Base-by-base conservation (phyloP, 2,888 invertebrate species). In the Oscheius onirici region DNA sequence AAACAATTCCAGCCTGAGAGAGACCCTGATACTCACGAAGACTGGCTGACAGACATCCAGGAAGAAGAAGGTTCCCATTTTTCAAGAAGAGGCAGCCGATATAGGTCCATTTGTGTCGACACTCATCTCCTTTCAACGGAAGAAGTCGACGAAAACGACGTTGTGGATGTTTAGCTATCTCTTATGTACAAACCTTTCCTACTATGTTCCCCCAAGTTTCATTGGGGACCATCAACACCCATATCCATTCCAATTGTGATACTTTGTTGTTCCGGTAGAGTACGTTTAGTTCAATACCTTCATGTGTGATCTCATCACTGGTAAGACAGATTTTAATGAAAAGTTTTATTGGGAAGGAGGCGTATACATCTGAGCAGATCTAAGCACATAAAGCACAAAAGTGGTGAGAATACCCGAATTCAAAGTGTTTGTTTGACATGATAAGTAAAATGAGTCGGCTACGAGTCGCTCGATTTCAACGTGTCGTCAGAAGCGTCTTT, bases 21-120 rank as follows among this genome's bases (percentile, higher is more conserved):
- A 2, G 70, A 70, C 0, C 61, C 49, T 40, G 70, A 70, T 41
- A 70, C 70, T 3, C 46, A 41, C 10, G 70, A 70, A 10, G 63
- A 63, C 24, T 70, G 70, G 70, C 63, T 78, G 46, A 78, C 78
- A 1, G 76, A 77, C 24, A 78, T 78, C 49, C 78, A 78, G 41
- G 78, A 78, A 44, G 78, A 78, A 49, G 77, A 77, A 57, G 13
- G 43, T 11, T 63, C 63, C 5, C 63, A 63, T 20, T 22, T 28
- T 20, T 63, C 63, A 15, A n/a, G 63, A 10, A 44, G 63, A 11
- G 63, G 46, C 8, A 63, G 63, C 34, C 63, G 63, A 1, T 63
- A 49, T n/a, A 44, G 63, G 3, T 63, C 63, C 3, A 63, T 63
- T 20, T 46, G 63, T 20, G 49, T 26, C 5, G 49, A 49, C 17